Evolutionary conservation across 2,113 vertebrate genomes (phyloP).

Genomic region (Ranitomeya variabilis): DNA sequence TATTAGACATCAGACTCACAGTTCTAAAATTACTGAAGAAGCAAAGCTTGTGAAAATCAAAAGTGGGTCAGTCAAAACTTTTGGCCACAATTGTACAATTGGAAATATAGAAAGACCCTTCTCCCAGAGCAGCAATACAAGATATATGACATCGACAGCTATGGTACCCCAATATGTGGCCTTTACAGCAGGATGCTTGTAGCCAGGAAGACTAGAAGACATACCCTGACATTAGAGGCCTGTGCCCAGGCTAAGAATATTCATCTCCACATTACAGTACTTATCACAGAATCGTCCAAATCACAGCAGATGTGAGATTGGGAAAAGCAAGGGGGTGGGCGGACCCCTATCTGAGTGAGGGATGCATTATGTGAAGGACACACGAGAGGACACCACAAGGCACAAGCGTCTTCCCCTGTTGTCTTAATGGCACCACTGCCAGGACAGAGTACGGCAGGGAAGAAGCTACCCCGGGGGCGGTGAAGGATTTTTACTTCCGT

Average conservation of each 20-base stretch:
- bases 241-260: not conserved
- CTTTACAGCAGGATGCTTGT: not conserved
- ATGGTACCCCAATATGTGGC: no score
- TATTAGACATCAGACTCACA: no score
- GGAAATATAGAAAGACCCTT: no score
- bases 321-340: not conserved
- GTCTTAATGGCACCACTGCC: slow-evolving; percentile 10
- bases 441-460: slow-evolving; percentile 29
- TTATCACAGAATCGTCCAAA: not conserved
- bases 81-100: no score
- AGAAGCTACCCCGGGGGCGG: slow-evolving; percentile 68
- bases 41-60: no score
- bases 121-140: no score
- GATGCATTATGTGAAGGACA: not conserved
- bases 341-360: not conserved
- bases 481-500: slow-evolving; percentile 72
- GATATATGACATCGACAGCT: no score
- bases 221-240: not conserved
- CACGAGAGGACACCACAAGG: not conserved
- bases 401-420: not conserved
- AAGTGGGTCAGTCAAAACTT: no score
- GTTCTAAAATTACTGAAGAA: no score
- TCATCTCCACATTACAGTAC: not conserved
- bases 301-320: slow-evolving; percentile 10
- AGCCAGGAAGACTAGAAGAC: not conserved